Evolutionary conservation across 2,888 invertebrate species (phyloP).

Genomic region (Dyspetes luteomarginatus): DNA sequence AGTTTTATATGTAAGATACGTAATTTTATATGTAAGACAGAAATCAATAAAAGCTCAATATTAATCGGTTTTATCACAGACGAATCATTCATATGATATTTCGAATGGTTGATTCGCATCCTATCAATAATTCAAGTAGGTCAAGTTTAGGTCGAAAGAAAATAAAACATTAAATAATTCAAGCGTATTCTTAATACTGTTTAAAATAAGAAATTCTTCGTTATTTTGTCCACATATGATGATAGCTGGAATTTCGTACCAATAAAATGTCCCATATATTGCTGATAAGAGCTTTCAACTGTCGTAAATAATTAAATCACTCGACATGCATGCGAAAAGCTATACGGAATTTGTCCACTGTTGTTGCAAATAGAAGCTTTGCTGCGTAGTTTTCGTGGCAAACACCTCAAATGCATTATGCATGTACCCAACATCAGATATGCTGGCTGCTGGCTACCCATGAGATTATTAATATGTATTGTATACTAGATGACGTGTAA

Average conservation of each 20-base stretch:
- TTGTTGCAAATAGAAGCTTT: constrained; percentile 31
- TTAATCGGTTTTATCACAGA: no score
- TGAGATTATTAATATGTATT: constrained; percentile 63
- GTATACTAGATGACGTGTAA: constrained; percentile 56
- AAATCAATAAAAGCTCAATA: no score
- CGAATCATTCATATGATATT: no score
- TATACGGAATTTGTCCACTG: constrained; percentile 33
- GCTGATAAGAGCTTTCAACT: neutral
- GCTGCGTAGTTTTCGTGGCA: constrained; percentile 23
- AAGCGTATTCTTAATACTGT: no score
- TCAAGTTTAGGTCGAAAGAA: no score
- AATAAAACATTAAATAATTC: no score
- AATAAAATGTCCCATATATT: neutral
- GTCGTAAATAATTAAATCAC: constrained; percentile 43
- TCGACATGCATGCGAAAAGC: constrained; percentile 25
- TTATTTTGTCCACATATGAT: neutral
- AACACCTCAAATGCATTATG: constrained; percentile 55
- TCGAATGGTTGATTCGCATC: no score
- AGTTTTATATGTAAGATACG: no score
- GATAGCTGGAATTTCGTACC: neutral
- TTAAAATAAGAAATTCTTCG: neutral
- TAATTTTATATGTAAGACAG: no score
- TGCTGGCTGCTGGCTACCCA: constrained; percentile 38
- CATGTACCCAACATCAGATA: constrained; percentile 45
- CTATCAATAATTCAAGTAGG: no score